Base-by-base conservation (phyloP, 2,888 invertebrate species). In the Dynastes tityus region DNA sequence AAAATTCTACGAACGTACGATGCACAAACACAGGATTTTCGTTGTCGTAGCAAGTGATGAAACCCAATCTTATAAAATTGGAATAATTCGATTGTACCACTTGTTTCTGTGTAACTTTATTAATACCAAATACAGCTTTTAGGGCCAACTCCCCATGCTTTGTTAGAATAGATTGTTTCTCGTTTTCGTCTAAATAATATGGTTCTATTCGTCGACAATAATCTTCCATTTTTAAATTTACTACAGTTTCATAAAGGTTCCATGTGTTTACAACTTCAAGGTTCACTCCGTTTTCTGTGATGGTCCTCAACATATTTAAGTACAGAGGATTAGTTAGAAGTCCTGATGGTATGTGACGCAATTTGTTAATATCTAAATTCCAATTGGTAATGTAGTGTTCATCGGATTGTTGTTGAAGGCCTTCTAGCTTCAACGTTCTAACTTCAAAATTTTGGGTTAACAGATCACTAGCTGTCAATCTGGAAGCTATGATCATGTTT, bases 301-400 rank as follows among this genome's bases (percentile, higher is more conserved):
- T 29, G 3, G 16, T 29, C 51, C 22, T 51, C 4, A 70, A 29
- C 22, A 49, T 51, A n/a, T 70, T 51, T 29, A 70, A 53, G 4
- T 70, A 70, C 51, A 70, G 11, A 29, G 70, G 70, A 29, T 53
- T 70, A 5, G 13, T 27, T 29, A 53, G 49, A 51, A 70, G 51
- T 70, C 51, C 70, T 51, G 8, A 13, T 29, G 70, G 53, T n/a
- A 53, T 53, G 13, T 27, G 22, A 9, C 51, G 13, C 29, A 70
- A 29, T 6, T 53, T 51, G 11, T 13, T 11, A 6, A 16, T 53
- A 70, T 29, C n/a, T 8, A 70, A 29, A 11, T 29, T n/a, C 13
- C 29, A 51, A 5, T 32, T 13, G 5, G 53, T 27, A 6, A 70
- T 5, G 51, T 51, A 53, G 2, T 53, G 9, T 13, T 22, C 2